phyloP scores from a whole-genome alignment of 2,797 vertebrate species.

The Coilia nasus region DNA sequence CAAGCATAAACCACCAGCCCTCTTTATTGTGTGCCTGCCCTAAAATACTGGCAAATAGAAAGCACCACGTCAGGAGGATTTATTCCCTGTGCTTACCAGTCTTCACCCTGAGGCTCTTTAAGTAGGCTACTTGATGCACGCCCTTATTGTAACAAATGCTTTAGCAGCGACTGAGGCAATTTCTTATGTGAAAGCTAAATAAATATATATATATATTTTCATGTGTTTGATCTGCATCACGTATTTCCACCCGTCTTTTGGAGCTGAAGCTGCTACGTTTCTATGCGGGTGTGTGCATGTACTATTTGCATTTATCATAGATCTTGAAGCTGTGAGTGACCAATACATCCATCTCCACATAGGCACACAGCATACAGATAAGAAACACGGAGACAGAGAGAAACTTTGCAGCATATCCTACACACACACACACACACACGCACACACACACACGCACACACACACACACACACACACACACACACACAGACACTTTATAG shows the following conservation, averaged over 20 bases:
- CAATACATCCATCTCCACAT: background rate
- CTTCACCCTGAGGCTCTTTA: background rate
- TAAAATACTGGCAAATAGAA: background rate
- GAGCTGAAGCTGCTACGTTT: background rate
- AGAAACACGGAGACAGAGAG: too few relatives aligned
- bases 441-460: background rate
- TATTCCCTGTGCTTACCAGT: background rate
- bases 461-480: slow-evolving; percentile 4
- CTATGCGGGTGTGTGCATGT: too few relatives aligned
- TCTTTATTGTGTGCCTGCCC: background rate
- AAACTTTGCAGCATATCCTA: background rate
- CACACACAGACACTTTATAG: too few relatives aligned
- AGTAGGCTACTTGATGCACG: background rate
- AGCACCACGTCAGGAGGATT: background rate
- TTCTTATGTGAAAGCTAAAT: background rate
- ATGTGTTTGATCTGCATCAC: background rate
- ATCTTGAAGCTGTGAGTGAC: background rate
- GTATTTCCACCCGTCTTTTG: background rate
- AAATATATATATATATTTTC: too few relatives aligned
- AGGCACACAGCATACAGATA: too few relatives aligned
- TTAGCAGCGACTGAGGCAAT: background rate
- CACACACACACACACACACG: background rate
- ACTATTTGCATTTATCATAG: background rate
- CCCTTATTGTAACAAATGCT: background rate
- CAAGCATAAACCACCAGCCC: background rate